Percentiles rank a stretch among this genome's conserved stretches.
phyloP scores from a whole-genome alignment of 2,797 vertebrate species.

The Oreortyx pictus region DNA sequence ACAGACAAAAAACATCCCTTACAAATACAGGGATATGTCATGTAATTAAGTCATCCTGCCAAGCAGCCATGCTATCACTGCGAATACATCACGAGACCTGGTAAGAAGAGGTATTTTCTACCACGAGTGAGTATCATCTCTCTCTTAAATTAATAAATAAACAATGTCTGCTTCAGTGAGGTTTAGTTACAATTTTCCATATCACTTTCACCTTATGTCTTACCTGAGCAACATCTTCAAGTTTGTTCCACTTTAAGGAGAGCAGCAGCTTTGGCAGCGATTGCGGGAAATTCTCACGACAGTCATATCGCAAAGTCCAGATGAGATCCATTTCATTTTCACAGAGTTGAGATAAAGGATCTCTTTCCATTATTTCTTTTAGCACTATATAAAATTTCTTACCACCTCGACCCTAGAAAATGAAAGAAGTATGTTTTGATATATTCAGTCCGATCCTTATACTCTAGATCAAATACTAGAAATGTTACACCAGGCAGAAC shows the following conservation, averaged over 20 bases:
- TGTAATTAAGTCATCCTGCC: background rate
- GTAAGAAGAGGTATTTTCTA: background rate
- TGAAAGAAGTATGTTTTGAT: background rate
- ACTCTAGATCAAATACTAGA: background rate
- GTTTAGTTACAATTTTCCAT: background rate
- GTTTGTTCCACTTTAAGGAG: slow-evolving; percentile 98
- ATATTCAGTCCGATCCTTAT: background rate
- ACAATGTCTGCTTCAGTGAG: background rate
- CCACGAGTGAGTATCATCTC: background rate
- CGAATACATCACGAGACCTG: no score
- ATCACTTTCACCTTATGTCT: fast-evolving
- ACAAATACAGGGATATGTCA: background rate
- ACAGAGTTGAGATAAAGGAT: slow-evolving; percentile 95
- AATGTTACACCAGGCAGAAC: background rate
- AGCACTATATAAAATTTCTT: slow-evolving; percentile 97
- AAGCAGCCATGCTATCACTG: background rate
- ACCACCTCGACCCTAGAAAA: slow-evolving; percentile 90
- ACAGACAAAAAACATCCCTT: background rate
- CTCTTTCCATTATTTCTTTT: slow-evolving; percentile 98
- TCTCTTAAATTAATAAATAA: background rate
- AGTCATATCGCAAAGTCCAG: slow-evolving; percentile 96
- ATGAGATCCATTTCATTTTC: slow-evolving; percentile 99
- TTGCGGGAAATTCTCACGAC: slow-evolving; percentile 93
- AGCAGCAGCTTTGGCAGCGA: slow-evolving; percentile 95
- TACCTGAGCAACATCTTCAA: slow-evolving; percentile 99